phyloP scores from a whole-genome alignment of 2,888 invertebrate species.

The Scaptomyza parva region DNA sequence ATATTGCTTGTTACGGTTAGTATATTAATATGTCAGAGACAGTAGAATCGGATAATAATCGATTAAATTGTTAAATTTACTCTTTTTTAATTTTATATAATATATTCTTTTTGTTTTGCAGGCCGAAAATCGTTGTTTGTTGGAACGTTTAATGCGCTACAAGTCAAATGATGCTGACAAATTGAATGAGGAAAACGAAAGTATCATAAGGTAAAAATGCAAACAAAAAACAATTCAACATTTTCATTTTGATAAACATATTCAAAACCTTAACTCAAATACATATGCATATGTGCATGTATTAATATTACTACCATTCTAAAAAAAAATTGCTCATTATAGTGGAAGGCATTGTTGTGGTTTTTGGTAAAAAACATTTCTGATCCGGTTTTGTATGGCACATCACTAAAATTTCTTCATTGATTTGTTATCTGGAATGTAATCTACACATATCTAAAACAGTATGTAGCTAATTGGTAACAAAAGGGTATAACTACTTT shows the following conservation, averaged over 20 bases:
- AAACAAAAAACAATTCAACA: not conserved
- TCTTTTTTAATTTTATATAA: not conserved
- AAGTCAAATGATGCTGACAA: constrained; percentile 98
- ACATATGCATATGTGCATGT: constrained; percentile 5
- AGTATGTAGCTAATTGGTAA: not conserved
- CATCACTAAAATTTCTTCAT: constrained; percentile 1
- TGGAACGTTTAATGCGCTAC: constrained; percentile 94
- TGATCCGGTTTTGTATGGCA: not conserved
- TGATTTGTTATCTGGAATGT: constrained; percentile 5
- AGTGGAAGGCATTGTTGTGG: constrained; percentile 2
- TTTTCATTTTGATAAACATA: constrained; percentile 7
- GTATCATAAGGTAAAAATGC: constrained; percentile 91
- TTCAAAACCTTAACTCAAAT: constrained; percentile 19
- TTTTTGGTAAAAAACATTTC: constrained; percentile 3
- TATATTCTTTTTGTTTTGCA: constrained; percentile 85
- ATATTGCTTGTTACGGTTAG: not conserved
- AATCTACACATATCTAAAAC: not conserved
- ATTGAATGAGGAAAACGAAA: constrained; percentile 98
- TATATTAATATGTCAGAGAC: not conserved
- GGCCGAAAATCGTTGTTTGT: constrained; percentile 94
- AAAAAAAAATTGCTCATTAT: not conserved
- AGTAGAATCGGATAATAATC: not conserved
- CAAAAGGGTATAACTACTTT: not conserved
- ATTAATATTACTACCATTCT: not conserved
- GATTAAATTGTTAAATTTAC: not conserved